These are phyloP conservation scores for Clarias macrocephalus DNA, from an alignment of 2,113 vertebrate species.

Conservation along the genomic window DNA sequence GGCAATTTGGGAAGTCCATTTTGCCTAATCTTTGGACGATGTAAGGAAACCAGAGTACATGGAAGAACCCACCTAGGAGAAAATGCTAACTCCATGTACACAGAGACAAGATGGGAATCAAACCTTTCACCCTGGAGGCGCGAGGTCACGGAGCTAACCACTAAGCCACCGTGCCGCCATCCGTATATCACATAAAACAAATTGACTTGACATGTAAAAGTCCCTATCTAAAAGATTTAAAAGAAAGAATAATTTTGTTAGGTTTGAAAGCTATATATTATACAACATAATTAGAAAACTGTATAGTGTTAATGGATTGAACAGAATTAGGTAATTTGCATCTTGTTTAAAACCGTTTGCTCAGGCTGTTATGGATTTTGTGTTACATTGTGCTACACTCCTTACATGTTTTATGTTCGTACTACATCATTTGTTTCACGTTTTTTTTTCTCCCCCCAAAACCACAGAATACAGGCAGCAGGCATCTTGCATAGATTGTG, in stretches of 20 bases:
- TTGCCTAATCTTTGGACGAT: too few relatives aligned
- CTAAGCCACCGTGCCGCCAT: too few relatives aligned
- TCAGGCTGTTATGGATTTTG: not conserved
- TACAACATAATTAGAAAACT: not conserved
- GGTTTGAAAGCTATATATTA: too few relatives aligned
- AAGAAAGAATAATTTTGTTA: not conserved
- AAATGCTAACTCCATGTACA: too few relatives aligned
- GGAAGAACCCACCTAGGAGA: too few relatives aligned
- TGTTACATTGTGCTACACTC: not conserved
- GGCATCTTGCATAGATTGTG: too few relatives aligned
- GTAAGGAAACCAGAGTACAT: too few relatives aligned
- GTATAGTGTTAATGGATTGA: not conserved
- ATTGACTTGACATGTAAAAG: not conserved
- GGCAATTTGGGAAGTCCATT: too few relatives aligned
- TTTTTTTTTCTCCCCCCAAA: not conserved
- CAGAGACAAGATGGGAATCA: too few relatives aligned
- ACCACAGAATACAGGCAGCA: not conserved
- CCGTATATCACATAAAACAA: not conserved
- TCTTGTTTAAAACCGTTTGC: not conserved
- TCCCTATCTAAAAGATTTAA: not conserved
- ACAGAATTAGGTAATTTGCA: not conserved
- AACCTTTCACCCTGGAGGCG: too few relatives aligned
- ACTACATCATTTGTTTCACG: not conserved
- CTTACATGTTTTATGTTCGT: not conserved
- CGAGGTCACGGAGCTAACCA: too few relatives aligned